A percentile compares a stretch with the other conserved stretches of the same genome.
These are phyloP conservation scores for Empis stercorea DNA, from an alignment of 2,888 invertebrate species.

Conservation along the genomic window DNA sequence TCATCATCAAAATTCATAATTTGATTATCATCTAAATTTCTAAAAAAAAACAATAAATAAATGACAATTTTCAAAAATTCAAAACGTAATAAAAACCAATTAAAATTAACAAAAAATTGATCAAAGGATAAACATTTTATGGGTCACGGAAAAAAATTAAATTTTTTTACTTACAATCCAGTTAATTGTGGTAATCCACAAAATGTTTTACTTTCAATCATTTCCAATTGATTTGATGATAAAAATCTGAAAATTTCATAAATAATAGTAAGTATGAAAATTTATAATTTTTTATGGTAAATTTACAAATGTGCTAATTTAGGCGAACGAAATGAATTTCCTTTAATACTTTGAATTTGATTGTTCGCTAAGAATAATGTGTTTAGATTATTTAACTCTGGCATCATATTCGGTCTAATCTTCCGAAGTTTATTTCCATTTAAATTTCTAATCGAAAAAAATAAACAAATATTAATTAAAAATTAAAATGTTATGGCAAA, in stretches of 20 bases:
- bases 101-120: not conserved
- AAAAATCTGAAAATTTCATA: slow-evolving; percentile 34
- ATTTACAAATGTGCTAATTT: slow-evolving; percentile 38
- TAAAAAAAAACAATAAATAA: slow-evolving; percentile 16
- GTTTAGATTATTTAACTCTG: slow-evolving; percentile 27
- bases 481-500: not conserved
- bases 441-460: slow-evolving; percentile 30
- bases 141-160: not conserved
- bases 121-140: not conserved
- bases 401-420: slow-evolving; percentile 30
- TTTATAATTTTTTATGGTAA: not conserved
- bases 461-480: slow-evolving; percentile 11
- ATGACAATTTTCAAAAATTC: not conserved
- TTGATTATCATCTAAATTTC: slow-evolving; percentile 39
- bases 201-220: slow-evolving; percentile 37
- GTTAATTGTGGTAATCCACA: slow-evolving; percentile 35
- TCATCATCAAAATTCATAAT: slow-evolving; percentile 33
- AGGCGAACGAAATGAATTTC: slow-evolving; percentile 30
- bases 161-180: slow-evolving; percentile 26
- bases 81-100: not conserved
- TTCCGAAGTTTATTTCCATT: slow-evolving; percentile 34
- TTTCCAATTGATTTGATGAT: slow-evolving; percentile 37
- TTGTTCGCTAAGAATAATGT: slow-evolving; percentile 40
- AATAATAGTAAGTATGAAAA: slow-evolving; percentile 2
- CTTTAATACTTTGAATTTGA: slow-evolving; percentile 25